Percentiles rank a stretch among this genome's conserved stretches.
Conservation (phyloP, 2,113 vertebrate species). For the Machaerirhynchus nigripectus region DNA sequence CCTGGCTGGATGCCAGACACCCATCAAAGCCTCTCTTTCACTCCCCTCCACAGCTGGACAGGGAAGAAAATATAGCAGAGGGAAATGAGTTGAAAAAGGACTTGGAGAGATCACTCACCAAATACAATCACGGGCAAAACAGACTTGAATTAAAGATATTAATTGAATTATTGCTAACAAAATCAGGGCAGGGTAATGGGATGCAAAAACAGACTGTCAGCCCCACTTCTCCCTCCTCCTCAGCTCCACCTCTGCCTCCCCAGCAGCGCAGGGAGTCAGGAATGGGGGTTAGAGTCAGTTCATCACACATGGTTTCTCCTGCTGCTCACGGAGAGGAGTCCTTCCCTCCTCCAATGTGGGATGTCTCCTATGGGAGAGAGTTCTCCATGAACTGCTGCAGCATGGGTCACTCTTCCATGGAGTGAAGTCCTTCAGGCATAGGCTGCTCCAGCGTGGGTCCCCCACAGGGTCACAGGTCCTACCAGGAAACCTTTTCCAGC, state of each 20-base stretch:
- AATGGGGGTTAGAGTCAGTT: background rate
- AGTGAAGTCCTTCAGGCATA: background rate
- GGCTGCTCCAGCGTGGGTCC: too few species aligned
- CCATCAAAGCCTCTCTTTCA: background rate
- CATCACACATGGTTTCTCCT: background rate
- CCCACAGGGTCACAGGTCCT: too few species aligned
- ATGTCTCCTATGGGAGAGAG: too few species aligned
- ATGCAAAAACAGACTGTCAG: background rate
- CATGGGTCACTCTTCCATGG: background rate
- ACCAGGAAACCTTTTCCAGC: background rate
- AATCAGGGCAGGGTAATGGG: background rate
- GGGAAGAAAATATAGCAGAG: background rate
- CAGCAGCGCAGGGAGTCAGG: fast-evolving
- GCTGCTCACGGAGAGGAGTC: background rate
- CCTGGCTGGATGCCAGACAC: background rate
- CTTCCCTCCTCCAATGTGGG: fast-evolving
- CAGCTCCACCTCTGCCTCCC: fast-evolving
- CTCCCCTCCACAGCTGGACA: background rate
- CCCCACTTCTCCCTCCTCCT: background rate
- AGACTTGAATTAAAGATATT: background rate
- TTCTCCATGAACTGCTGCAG: background rate
- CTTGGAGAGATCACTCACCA: background rate
- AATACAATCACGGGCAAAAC: background rate
- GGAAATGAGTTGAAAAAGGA: background rate
- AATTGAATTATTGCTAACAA: background rate